Evolutionary conservation across 1,140 invertebrate species (phyloP).

Genomic region (Proctacanthus coquilletti): DNA sequence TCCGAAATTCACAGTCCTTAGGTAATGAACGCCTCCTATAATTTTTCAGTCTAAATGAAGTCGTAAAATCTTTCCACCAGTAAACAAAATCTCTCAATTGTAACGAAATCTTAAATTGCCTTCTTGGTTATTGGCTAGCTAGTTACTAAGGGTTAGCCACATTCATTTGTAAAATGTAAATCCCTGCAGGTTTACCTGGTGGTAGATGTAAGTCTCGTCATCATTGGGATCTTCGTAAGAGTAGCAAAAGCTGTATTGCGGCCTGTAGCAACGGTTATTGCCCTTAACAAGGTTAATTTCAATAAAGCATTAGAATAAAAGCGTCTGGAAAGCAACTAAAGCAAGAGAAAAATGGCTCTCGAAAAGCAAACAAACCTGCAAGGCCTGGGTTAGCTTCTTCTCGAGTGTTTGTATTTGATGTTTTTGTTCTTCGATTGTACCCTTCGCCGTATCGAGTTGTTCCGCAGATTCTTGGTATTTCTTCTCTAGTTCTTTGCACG

Average conservation of each 20-base stretch:
- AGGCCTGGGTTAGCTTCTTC: conserved; percentile 43
- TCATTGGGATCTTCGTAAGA: conserved; percentile 23
- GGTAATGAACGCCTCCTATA: no score
- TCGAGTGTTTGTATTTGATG: conserved; percentile 58
- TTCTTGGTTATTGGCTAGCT: no score
- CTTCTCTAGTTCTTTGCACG: conserved; percentile 61
- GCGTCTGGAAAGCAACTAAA: neutral
- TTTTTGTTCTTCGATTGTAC: conserved; percentile 62
- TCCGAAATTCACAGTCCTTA: no score
- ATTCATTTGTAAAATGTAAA: no score
- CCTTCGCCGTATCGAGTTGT: conserved; percentile 56
- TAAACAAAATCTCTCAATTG: no score
- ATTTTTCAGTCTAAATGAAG: no score
- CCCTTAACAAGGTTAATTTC: conserved; percentile 1
- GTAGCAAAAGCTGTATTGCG: conserved; percentile 27
- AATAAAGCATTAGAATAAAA: conserved; percentile 2
- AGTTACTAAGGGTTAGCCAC: no score
- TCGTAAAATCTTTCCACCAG: no score
- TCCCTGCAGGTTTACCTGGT: no score
- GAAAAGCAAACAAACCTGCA: conserved; percentile 38
- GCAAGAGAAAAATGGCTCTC: neutral
- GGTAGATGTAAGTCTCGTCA: conserved; percentile 11
- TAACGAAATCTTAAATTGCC: no score
- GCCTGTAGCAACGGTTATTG: conserved; percentile 7
- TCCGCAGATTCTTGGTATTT: conserved; percentile 58